Evolutionary conservation across 92 coral and sea anemone species (phyloP).

Genomic region (Siderastrea radians): DNA sequence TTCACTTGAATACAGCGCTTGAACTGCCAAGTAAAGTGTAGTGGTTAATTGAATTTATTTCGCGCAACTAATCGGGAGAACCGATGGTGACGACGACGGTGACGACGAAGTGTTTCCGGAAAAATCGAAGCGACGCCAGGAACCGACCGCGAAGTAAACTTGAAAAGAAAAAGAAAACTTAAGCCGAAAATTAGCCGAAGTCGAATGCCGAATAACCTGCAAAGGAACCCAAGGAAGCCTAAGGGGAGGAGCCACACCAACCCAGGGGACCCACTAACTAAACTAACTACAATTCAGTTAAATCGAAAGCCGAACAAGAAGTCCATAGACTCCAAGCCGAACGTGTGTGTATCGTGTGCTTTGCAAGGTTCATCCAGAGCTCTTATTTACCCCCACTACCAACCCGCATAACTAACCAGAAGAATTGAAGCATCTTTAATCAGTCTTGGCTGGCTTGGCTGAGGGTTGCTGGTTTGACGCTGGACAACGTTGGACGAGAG

Average conservation of each 20-base stretch:
- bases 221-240: not conserved
- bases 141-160: not conserved
- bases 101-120: not conserved
- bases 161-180: not conserved
- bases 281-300: not conserved
- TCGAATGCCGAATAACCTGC: not conserved
- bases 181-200: not conserved
- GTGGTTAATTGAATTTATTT: not conserved
- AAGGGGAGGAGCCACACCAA: not conserved
- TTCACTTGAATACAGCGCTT: not conserved
- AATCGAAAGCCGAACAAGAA: not conserved
- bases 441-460: no score
- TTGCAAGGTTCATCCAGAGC: no score
- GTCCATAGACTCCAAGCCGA: not conserved
- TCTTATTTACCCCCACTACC: no score
- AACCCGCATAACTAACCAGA: no score
- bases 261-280: constrained; percentile 1
- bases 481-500: no score
- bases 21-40: not conserved
- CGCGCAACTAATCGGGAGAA: not conserved
- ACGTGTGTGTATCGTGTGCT: not conserved
- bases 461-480: no score
- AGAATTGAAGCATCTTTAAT: no score
- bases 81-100: not conserved
- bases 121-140: not conserved